Base-by-base conservation (phyloP, 2,797 vertebrate genomes). In the Microctenopoma stevenorrisi region DNA sequence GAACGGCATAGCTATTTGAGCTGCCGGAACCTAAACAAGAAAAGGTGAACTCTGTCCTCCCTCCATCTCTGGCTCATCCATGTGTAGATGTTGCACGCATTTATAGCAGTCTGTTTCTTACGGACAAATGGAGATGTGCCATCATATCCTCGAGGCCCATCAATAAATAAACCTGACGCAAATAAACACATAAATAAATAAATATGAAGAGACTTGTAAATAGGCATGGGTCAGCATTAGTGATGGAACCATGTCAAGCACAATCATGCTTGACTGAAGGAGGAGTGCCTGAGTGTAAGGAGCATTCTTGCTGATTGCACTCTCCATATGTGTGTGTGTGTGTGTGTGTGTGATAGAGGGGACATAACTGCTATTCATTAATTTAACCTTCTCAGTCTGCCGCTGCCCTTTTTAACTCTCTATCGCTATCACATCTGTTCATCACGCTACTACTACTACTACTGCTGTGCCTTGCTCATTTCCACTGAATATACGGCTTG, bases 151-250 rank as follows among this genome's bases (percentile, higher is more conserved):
- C 48, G 49, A 86, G 85, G 75, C 63, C 79, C 91, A 93, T 94
- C 88, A 94, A 94, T 94, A 94, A 94, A 90, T 94, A 93, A 94
- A 88, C 64, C 57, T 79, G 88, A 92, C 78, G 61, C 87, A 92
- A 94, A 94, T 93, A 94, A 94, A 94, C 88, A 91, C 83, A 93
- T 94, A 92, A 92, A 94, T 94, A 94, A 94, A 93, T 94, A 92
- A 93, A 90, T 88, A 81, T 69, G 82, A 85, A 82, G 84, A 79
- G 86, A 75, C 72, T 28, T 26, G 81, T 83, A 90, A 94, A 94
- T 82, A 91, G 93, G 83, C 90, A 92, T 92, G 89, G 83, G 89
- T 93, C 91, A 94, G 90, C 92, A 91, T 91, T 88, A 91, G 91
- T 85, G 91, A 92, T 91, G 86, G 92, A 92, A 87, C 74, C 79